Percentiles rank a stretch among this genome's conserved stretches.
phyloP scores from a whole-genome alignment of 2,113 vertebrate genomes.

The Larimichthys polyactis region DNA sequence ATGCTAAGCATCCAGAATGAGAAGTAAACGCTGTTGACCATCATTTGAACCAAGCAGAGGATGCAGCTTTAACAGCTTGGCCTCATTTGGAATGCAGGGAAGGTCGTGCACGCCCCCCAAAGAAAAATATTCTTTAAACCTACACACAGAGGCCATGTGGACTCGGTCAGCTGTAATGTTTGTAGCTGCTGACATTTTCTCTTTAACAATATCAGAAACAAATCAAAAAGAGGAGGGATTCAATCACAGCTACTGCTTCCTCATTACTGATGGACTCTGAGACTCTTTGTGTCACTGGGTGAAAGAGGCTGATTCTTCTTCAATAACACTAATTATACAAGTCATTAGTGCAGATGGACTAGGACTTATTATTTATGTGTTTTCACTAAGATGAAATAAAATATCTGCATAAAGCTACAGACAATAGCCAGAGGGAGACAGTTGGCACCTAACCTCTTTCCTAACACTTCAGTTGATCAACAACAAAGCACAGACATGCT shows the following conservation, averaged over 20 bases:
- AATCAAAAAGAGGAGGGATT: background rate
- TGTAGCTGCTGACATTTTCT: constrained; percentile 11
- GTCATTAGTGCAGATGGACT: background rate
- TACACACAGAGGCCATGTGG: background rate
- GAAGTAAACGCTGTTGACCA: constrained; percentile 11
- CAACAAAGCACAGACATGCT: background rate
- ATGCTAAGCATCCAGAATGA: constrained; percentile 15
- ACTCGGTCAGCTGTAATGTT: background rate
- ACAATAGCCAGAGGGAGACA: background rate
- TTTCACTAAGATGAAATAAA: background rate
- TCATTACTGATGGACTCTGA: background rate
- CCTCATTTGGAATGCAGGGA: constrained; percentile 3
- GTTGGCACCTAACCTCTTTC: background rate
- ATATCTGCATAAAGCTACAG: background rate
- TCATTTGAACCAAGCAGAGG: background rate
- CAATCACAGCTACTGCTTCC: background rate
- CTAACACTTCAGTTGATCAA: background rate
- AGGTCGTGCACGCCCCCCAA: background rate
- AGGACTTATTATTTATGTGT: background rate
- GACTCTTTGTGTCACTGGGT: background rate
- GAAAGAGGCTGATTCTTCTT: no score
- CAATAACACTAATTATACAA: background rate
- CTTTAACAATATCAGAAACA: background rate
- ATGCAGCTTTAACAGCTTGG: background rate
- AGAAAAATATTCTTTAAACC: background rate